Evolutionary conservation across 2,888 invertebrate genomes (phyloP).

Genomic region (Ceriagrion tenellum): DNA sequence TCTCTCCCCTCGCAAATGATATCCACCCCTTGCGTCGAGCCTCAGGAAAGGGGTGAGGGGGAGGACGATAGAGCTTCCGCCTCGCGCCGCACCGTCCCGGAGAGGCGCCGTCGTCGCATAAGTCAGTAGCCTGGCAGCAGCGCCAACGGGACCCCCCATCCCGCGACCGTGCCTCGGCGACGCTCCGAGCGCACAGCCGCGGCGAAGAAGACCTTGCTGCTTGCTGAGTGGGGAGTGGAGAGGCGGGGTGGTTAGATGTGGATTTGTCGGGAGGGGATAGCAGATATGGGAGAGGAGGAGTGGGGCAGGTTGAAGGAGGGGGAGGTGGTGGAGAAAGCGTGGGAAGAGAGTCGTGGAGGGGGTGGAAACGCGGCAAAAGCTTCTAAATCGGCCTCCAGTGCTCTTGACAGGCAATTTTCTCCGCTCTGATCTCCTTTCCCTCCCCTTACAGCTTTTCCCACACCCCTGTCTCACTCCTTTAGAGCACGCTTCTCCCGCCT

Average conservation of each 20-base stretch:
- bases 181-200: not conserved
- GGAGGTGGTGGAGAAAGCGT: no score
- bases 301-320: not conserved
- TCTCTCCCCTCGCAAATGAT: not conserved
- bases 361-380: not conserved
- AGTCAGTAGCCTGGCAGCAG: conserved; percentile 40
- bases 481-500: not conserved
- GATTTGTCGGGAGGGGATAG: not conserved
- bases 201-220: no score
- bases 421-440: conserved; percentile 13
- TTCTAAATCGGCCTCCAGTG: conserved; percentile 54
- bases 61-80: not conserved
- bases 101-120: conserved; percentile 41
- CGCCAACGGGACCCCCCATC: not conserved
- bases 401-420: conserved; percentile 67
- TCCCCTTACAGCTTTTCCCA: not conserved
- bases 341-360: not conserved
- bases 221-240: no score
- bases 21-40: not conserved
- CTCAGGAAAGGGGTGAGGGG: not conserved
- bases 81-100: not conserved
- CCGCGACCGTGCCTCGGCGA: not conserved
- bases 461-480: not conserved
- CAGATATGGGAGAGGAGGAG: not conserved
- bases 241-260: not conserved